A percentile compares a stretch with the other conserved stretches of the same genome.
phyloP scores from a whole-genome alignment of 2,888 invertebrate genomes.

The Lamproptera curius region DNA sequence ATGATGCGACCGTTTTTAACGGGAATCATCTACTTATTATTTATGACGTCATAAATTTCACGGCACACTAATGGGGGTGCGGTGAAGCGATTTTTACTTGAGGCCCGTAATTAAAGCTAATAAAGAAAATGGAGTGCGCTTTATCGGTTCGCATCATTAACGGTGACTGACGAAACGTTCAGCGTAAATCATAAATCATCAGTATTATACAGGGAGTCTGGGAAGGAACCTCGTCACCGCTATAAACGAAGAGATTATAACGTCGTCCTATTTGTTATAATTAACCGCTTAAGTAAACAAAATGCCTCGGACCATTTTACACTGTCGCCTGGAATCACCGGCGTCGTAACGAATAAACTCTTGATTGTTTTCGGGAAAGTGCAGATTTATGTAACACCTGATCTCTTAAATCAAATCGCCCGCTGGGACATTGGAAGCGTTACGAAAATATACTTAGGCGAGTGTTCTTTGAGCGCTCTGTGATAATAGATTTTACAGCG shows the following conservation, averaged over 20 bases:
- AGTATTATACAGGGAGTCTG: slow-evolving; percentile 33
- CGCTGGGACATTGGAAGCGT: slow-evolving; percentile 33
- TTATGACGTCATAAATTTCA: not conserved
- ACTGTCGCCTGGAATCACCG: slow-evolving; percentile 57
- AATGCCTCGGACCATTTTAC: slow-evolving; percentile 58
- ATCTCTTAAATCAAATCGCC: slow-evolving; percentile 41
- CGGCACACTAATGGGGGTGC: not conserved
- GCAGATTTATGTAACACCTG: slow-evolving; percentile 46
- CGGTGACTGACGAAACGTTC: slow-evolving; percentile 42
- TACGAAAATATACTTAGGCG: slow-evolving; percentile 26
- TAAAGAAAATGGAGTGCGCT: slow-evolving; percentile 53
- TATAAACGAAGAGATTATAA: slow-evolving; percentile 40
- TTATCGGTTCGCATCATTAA: slow-evolving; percentile 45
- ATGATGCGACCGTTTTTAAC: not conserved
- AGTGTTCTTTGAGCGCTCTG: slow-evolving; percentile 11
- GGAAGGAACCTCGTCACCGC: slow-evolving; percentile 39
- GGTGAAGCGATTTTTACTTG: not conserved
- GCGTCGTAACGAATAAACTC: slow-evolving; percentile 31
- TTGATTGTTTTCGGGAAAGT: slow-evolving; percentile 36
- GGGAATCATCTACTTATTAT: not conserved
- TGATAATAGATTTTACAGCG: slow-evolving; percentile 1
- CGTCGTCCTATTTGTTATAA: slow-evolving; percentile 55
- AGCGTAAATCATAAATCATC: slow-evolving; percentile 51
- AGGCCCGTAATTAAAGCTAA: slow-evolving; percentile 26
- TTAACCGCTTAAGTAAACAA: slow-evolving; percentile 54